A percentile compares a stretch with the other conserved stretches of the same genome.
Conservation (phyloP, 1,140 invertebrate genomes). For the Gryllus bimaculatus region DNA sequence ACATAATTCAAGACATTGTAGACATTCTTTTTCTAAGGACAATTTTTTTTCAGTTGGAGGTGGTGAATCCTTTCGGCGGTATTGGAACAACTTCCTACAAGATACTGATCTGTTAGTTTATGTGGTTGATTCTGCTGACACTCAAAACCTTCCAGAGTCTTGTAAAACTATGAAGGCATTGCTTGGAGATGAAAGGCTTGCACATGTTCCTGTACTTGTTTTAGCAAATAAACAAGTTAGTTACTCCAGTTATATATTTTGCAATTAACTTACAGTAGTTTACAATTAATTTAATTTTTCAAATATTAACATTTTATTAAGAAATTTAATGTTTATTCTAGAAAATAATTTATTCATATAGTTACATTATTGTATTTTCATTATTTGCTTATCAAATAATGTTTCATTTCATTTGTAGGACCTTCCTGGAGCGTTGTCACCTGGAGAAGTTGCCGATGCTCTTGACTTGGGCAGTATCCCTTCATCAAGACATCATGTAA, state of each 20-base stretch:
- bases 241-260: conserved; percentile 2
- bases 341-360: background rate
- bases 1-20: background rate
- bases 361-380: background rate
- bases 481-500: conserved; percentile 33
- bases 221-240: conserved; percentile 39
- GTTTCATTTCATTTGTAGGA: conserved; percentile 28
- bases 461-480: conserved; percentile 34
- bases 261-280: too few relatives aligned
- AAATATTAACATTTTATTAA: too few relatives aligned
- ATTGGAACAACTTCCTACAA: conserved; percentile 40
- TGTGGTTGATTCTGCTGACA: conserved; percentile 38
- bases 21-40: background rate
- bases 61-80: conserved; percentile 32
- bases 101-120: conserved; percentile 41
- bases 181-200: conserved; percentile 34
- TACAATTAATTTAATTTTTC: too few relatives aligned
- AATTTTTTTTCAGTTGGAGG: conserved; percentile 33
- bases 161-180: conserved; percentile 34
- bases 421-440: conserved; percentile 29
- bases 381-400: background rate
- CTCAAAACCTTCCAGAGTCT: conserved; percentile 30
- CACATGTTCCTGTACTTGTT: conserved; percentile 35
- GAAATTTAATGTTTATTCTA: too few relatives aligned
- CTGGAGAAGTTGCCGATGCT: conserved; percentile 34